phyloP scores from a whole-genome alignment of 2,888 invertebrate genomes.

The Thymelicus lineola region DNA sequence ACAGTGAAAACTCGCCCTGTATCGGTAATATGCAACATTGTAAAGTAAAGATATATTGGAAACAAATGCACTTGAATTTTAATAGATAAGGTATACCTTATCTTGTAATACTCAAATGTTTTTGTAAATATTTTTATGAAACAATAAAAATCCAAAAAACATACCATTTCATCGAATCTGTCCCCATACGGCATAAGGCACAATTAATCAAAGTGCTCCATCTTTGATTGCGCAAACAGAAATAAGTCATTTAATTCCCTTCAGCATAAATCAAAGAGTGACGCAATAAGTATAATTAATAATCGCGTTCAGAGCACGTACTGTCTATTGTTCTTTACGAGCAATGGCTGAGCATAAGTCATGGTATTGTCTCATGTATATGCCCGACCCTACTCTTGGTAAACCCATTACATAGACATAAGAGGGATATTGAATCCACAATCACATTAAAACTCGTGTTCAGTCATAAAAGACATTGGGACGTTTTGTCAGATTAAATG shows the following conservation, averaged over 20 bases:
- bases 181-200: not conserved
- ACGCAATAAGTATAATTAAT: conserved; percentile 25
- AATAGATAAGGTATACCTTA: too few species aligned
- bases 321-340: conserved; percentile 22
- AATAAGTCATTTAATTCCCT: conserved; percentile 9
- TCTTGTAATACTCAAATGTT: too few species aligned
- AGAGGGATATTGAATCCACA: conserved; percentile 4
- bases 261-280: conserved; percentile 18
- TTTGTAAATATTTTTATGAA: too few species aligned
- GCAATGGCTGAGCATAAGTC: conserved; percentile 24
- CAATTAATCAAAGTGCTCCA: conserved; percentile 12
- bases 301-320: conserved; percentile 23
- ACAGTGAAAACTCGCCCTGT: too few species aligned
- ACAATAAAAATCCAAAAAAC: too few species aligned
- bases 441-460: not conserved
- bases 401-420: conserved; percentile 11
- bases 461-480: too few species aligned
- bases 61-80: too few species aligned
- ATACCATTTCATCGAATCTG: not conserved
- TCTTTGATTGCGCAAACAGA: conserved; percentile 11
- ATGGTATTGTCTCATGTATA: conserved; percentile 22
- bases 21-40: too few species aligned
- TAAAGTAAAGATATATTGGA: too few species aligned
- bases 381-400: conserved; percentile 16
- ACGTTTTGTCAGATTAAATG: too few species aligned